A percentile compares a stretch with the other conserved stretches of the same genome.
phyloP scores from a whole-genome alignment of 1,140 invertebrate genomes.

The Leptonema lineaticorne region DNA sequence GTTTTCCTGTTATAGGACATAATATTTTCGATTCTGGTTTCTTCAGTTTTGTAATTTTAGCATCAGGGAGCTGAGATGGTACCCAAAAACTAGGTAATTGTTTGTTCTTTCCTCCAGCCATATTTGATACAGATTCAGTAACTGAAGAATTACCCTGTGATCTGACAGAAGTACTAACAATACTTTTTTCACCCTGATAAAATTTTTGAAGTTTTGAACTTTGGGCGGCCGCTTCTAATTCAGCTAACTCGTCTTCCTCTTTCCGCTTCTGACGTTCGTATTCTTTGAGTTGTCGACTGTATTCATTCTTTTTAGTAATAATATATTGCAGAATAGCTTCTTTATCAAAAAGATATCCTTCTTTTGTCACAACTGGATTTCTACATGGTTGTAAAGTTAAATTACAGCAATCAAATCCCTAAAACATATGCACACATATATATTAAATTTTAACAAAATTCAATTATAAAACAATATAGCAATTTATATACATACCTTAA shows the following conservation, averaged over 20 bases:
- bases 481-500: conserved; percentile 61
- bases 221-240: conserved; percentile 52
- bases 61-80: conserved; percentile 88
- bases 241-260: conserved; percentile 62
- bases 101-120: conserved; percentile 59
- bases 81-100: conserved; percentile 96
- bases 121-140: conserved; percentile 71
- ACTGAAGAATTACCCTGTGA: conserved; percentile 38
- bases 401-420: conserved; percentile 94
- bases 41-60: conserved; percentile 67
- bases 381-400: conserved; percentile 86
- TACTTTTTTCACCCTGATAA: conserved; percentile 74
- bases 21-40: conserved; percentile 92
- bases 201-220: conserved; percentile 73
- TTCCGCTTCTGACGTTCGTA: conserved; percentile 87
- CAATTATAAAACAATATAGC: neutral
- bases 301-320: conserved; percentile 92
- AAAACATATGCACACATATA: no score
- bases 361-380: conserved; percentile 56
- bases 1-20: conserved; percentile 88
- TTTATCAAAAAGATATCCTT: conserved; percentile 96
- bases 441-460: neutral
- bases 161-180: conserved; percentile 53
- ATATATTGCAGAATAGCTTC: conserved; percentile 97
- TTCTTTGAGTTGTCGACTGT: conserved; percentile 85